Percentiles rank a stretch among this genome's conserved stretches.
These are phyloP conservation scores for Trematomus loennbergii DNA, from an alignment of 2,113 vertebrate genomes.

Conservation along the genomic window DNA sequence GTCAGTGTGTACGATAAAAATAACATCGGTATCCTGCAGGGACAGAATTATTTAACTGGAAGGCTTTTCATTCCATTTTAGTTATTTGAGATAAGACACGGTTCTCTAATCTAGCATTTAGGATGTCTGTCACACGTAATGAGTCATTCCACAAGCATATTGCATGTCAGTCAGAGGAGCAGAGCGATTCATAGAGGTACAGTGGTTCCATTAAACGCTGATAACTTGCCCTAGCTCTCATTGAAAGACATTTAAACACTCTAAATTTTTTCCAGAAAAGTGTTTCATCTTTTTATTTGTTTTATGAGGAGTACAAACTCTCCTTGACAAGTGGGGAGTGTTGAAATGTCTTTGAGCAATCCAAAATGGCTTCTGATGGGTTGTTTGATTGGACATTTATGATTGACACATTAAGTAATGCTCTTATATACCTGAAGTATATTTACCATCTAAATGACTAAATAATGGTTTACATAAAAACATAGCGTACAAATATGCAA, in stretches of 20 bases:
- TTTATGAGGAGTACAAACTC: neutral
- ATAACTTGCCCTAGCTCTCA: neutral
- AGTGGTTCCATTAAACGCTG: slow-evolving; percentile 2
- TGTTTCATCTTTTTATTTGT: neutral
- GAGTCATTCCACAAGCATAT: slow-evolving; percentile 52
- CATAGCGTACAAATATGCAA: too few species aligned
- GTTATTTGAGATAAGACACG: slow-evolving; percentile 56
- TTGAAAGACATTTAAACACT: neutral
- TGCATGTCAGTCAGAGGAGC: slow-evolving; percentile 53
- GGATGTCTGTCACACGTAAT: slow-evolving; percentile 65
- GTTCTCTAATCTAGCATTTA: slow-evolving; percentile 65
- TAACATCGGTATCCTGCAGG: slow-evolving; percentile 56
- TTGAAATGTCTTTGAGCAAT: neutral
- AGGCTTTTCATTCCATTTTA: slow-evolving; percentile 57
- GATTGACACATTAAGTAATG: neutral
- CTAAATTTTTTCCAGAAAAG: slow-evolving; percentile 4
- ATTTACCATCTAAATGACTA: neutral
- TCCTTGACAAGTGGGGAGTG: neutral
- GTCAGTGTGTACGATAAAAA: slow-evolving; percentile 58
- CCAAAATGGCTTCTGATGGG: neutral
- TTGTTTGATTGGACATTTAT: neutral
- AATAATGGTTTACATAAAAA: too few species aligned
- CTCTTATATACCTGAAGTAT: neutral
- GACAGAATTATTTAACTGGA: slow-evolving; percentile 60
- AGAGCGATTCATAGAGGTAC: slow-evolving; percentile 29